Conservation (phyloP, 2,797 vertebrate genomes). For the Siniperca scherzeri region DNA sequence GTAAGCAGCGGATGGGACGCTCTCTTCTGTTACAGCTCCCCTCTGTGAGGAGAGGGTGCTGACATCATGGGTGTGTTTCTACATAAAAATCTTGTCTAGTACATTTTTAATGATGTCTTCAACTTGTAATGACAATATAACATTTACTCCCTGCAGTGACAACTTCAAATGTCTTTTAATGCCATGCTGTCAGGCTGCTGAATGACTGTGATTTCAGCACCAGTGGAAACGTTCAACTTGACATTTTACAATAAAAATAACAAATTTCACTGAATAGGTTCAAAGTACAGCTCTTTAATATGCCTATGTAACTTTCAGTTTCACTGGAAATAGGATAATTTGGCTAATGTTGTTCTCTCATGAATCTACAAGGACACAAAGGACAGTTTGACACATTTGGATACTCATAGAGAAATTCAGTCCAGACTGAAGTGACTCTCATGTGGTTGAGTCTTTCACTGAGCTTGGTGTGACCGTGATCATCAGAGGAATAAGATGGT, state of each 20-base stretch:
- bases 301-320: not conserved
- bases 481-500: slow-evolving; percentile 48
- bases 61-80: slow-evolving; percentile 24
- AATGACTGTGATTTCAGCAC: slow-evolving; percentile 8
- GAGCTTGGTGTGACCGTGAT: slow-evolving; percentile 36
- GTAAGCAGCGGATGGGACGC: slow-evolving; percentile 1
- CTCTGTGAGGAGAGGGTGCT: slow-evolving; percentile 26
- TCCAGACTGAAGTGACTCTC: slow-evolving; percentile 46
- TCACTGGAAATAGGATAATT: slow-evolving; percentile 9
- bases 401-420: slow-evolving; percentile 26
- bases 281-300: not conserved
- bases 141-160: slow-evolving; percentile 32
- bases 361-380: slow-evolving; percentile 17
- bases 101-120: slow-evolving; percentile 42
- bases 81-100: slow-evolving; percentile 22
- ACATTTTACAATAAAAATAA: slow-evolving; percentile 9
- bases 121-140: slow-evolving; percentile 17
- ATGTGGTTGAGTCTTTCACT: slow-evolving; percentile 21
- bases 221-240: not conserved
- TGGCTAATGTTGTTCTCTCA: slow-evolving; percentile 1
- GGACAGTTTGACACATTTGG: slow-evolving; percentile 29
- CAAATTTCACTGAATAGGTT: not conserved
- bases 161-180: slow-evolving; percentile 2
- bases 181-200: not conserved
- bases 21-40: slow-evolving; percentile 4